A percentile compares a stretch with the other conserved stretches of the same genome.
Evolutionary conservation across 2,888 invertebrate species (phyloP).

Genomic region (Meghimatium bilineatum): DNA sequence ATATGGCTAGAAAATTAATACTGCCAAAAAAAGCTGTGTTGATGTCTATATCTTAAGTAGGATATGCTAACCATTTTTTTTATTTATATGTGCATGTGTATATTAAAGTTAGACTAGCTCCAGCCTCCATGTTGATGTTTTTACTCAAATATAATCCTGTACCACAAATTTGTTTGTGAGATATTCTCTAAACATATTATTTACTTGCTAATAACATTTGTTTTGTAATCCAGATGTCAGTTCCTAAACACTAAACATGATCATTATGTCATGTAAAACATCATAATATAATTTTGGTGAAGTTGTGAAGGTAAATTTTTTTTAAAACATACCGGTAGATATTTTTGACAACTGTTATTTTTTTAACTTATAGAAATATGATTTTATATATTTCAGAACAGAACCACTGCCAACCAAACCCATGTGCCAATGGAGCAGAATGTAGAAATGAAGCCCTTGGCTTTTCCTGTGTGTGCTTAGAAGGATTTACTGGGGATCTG

Average conservation of each 20-base stretch:
- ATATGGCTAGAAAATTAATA: too few species aligned
- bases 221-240: background rate
- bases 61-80: too few species aligned
- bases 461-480: slow-evolving; percentile 67
- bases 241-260: background rate
- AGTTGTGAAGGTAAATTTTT: too few species aligned
- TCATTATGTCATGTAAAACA: background rate
- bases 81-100: too few species aligned
- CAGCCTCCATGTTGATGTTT: too few species aligned
- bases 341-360: too few species aligned
- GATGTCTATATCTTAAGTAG: too few species aligned
- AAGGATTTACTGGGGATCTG: slow-evolving; percentile 67
- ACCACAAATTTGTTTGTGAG: background rate
- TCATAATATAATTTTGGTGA: background rate
- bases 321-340: too few species aligned
- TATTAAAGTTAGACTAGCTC: too few species aligned
- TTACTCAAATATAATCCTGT: too few species aligned
- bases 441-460: slow-evolving; percentile 65
- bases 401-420: slow-evolving; percentile 65
- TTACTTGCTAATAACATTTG: background rate
- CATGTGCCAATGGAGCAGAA: slow-evolving; percentile 69
- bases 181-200: background rate
- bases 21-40: too few species aligned
- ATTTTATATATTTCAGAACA: slow-evolving; percentile 55
- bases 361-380: background rate